A percentile compares a stretch with the other conserved stretches of the same genome.
These are phyloP conservation scores for Epinotia bilunana DNA, from an alignment of 2,888 invertebrate species.

Conservation along the genomic window DNA sequence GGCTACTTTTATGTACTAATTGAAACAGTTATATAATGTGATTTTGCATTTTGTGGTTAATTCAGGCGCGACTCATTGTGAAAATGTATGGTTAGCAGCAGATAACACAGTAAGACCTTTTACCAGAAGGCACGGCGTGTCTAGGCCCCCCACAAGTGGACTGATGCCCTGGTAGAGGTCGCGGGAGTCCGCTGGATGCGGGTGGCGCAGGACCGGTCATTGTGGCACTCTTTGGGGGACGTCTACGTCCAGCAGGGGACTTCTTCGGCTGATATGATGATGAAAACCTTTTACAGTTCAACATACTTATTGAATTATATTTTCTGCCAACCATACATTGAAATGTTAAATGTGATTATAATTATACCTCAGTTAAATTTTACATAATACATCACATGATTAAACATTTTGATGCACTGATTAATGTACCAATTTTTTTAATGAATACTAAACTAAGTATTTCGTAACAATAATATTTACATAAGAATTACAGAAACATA, in stretches of 20 bases:
- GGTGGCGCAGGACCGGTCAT: too few relatives aligned
- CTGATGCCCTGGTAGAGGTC: too few relatives aligned
- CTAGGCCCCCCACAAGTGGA: too few relatives aligned
- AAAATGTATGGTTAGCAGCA: not conserved
- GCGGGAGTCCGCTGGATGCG: too few relatives aligned
- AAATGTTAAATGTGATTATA: not conserved
- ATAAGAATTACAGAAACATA: not conserved
- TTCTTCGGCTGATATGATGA: too few relatives aligned
- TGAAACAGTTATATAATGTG: slow-evolving; percentile 2
- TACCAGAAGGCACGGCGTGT: too few relatives aligned
- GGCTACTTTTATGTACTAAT: slow-evolving; percentile 16
- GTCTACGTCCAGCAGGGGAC: too few relatives aligned
- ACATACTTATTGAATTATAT: not conserved
- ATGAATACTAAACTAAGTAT: slow-evolving; percentile 13
- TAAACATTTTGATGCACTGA: not conserved
- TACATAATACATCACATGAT: not conserved
- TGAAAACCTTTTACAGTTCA: too few relatives aligned
- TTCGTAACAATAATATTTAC: slow-evolving; percentile 26
- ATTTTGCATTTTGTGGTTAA: not conserved
- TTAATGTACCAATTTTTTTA: not conserved
- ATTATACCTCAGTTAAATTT: not conserved
- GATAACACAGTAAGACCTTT: not conserved
- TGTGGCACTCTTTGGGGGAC: too few relatives aligned
- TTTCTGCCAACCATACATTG: not conserved
- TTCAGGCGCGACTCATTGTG: not conserved